Base-by-base conservation (phyloP, 2,113 vertebrate species). In the Euleptes europaea region DNA sequence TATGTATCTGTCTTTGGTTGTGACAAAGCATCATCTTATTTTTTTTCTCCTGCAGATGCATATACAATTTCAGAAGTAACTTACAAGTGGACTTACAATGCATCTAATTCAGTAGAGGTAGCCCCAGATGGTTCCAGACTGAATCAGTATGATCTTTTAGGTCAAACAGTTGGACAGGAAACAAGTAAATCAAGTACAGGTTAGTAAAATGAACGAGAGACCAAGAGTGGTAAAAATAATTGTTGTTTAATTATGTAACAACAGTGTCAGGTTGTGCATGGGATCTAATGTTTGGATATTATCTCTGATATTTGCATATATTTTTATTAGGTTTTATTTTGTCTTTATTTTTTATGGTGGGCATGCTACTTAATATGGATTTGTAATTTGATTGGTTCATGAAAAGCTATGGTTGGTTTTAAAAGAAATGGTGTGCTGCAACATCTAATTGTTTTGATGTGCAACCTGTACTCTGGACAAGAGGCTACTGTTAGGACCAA, bases 101-200 rank as follows among this genome's bases (percentile, higher is more conserved):
- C 99, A 42, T 98, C 97, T 82, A 96, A 98, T 88, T 99, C 99
- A 9, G 99, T 99, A 80, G 98, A 98, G 85, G 99, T 99, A 82
- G 98, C 98, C 90, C 97, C 96, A 83, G 98, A 99, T 93, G 98
- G 98, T 78, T 99, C 99, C 19, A 97, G 98, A 42, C 91, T 99
- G 76, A 99, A 99, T 95, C 99, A 99, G 51, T 99, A 99, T 66
- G 99, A 99, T 91, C 95, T 99, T 60, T 95, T 99, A 15, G 99
- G 98, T 54, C 98, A 99, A 90, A 98, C 98, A 35, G 97, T 98
- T 57, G 99, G 99, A 67, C 98, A 99, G 71, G 98, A 99, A 90
- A 99, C 98, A 12, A 98, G 99, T 88, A 98, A 98, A 94, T 99
- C 99, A 2, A 99, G 98, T 85, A 99, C 99, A 97, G 98, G 98